Evolutionary conservation across 2,113 vertebrate species (phyloP), one percentile per base, ranked within the genome.

Genomic region (Protomyctophum bolini): DNA sequence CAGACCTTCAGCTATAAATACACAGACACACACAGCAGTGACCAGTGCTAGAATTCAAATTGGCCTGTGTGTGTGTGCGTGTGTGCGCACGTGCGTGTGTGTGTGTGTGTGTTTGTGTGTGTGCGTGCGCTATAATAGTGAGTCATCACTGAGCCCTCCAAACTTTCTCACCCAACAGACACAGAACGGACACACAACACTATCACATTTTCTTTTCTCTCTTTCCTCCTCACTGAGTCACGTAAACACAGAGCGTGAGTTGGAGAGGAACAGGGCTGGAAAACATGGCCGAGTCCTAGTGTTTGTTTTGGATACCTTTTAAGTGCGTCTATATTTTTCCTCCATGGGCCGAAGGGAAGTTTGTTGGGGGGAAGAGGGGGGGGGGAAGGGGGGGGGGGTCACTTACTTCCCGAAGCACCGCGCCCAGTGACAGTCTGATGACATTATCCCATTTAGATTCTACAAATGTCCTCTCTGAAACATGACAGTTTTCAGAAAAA

Each of bases 281-380:
- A 41, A 3, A 41, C 33, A 41, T 6, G 12, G 51, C 11, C 2
- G 51, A 11, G 51, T 41, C 33, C 33, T 21, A 41, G 3, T 41
- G 29, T 6, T 45, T 61, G 58, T 61, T 61, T 7, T 61, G 58
- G 58, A 61, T 61, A 61, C 58, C 6, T 10, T 21, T 10, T 41
- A 41, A 45, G 29, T n/a, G 54, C n/a, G 54, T 56, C 7, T 56
- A 14, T 56, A 7, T 56, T 12, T n/a, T 58, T 14, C 21, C 6
- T 57, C 6, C 33, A 41, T 41, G 55, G 14, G 55, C 21, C n/a
- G 0, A 15, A 1, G 14, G 6, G 55, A 15, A 8, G 56, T 8
- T 2, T 41, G 33, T 3, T 3, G 33, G 33, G 33, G 33, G 33
- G 33, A 6, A 4, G 33, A 4, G 33, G 33, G 33, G 33, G 33